phyloP scores from a whole-genome alignment of 2,888 invertebrate species.

The Brachynemurus nebulosus region DNA sequence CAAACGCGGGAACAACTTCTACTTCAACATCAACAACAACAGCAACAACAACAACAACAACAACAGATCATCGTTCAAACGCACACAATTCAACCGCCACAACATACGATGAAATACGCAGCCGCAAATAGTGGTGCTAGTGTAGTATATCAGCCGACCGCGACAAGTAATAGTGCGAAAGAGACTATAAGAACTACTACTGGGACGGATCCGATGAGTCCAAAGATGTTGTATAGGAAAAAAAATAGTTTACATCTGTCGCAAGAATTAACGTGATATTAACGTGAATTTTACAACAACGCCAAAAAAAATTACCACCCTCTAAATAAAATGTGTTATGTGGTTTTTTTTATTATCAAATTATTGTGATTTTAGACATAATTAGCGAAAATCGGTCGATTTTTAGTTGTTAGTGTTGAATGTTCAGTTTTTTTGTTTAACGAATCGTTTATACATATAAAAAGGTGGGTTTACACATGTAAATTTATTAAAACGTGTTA shows the following conservation, averaged over 20 bases:
- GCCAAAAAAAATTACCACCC: too few species aligned
- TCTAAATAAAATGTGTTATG: too few species aligned
- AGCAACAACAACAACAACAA: not conserved
- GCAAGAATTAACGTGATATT: constrained; percentile 25
- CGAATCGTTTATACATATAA: too few species aligned
- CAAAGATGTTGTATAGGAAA: constrained; percentile 22
- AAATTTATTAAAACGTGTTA: too few species aligned
- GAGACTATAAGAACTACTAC: not conserved
- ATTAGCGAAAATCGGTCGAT: too few species aligned
- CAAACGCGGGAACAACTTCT: constrained; percentile 27
- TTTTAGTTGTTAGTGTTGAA: too few species aligned
- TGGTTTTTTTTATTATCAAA: too few species aligned
- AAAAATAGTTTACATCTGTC: constrained; percentile 16
- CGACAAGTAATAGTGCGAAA: not conserved
- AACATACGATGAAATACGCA: constrained; percentile 15
- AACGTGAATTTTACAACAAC: too few species aligned
- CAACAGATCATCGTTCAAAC: not conserved
- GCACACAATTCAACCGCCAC: constrained; percentile 1
- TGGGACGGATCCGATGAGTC: constrained; percentile 20
- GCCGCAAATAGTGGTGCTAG: constrained; percentile 11
- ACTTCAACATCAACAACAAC: constrained; percentile 22
- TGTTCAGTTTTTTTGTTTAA: too few species aligned
- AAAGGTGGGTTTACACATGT: too few species aligned
- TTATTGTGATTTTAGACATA: too few species aligned
- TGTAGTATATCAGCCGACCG: not conserved